These are phyloP conservation scores for Apomyelois bistriatella DNA, from an alignment of 2,888 invertebrate species.

Conservation along the genomic window DNA sequence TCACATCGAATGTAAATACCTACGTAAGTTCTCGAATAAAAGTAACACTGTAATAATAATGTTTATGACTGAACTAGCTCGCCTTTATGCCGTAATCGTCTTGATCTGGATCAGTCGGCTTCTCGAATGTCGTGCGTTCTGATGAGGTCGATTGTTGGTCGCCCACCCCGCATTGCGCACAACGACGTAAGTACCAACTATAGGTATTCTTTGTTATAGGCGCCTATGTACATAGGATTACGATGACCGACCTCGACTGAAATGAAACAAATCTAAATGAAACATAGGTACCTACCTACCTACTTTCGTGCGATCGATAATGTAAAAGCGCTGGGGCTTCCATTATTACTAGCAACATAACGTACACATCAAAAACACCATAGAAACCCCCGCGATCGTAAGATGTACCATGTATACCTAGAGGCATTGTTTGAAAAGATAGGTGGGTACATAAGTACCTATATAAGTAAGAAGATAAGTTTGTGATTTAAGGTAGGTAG, in stretches of 20 bases:
- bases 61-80: background rate
- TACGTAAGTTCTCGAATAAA: background rate
- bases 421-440: too few relatives aligned
- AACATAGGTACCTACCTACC: constrained; percentile 12
- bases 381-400: too few relatives aligned
- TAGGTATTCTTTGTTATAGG: constrained; percentile 21
- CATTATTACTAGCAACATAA: background rate
- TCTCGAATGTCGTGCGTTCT: constrained; percentile 48
- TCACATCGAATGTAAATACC: constrained; percentile 1
- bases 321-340: constrained; percentile 19
- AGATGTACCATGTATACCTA: too few relatives aligned
- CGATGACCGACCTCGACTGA: constrained; percentile 32
- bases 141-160: constrained; percentile 46
- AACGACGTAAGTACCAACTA: constrained; percentile 27
- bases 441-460: too few relatives aligned
- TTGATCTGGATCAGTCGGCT: constrained; percentile 46
- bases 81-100: constrained; percentile 25
- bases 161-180: constrained; percentile 51
- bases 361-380: background rate
- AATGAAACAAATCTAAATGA: constrained; percentile 26
- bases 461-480: too few relatives aligned
- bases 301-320: constrained; percentile 43
- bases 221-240: constrained; percentile 15
- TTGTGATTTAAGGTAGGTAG: too few relatives aligned
- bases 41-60: background rate